Percentiles rank a stretch among this genome's conserved stretches.
Conservation (phyloP, 2,888 invertebrate species). For the Pterostichus niger region DNA sequence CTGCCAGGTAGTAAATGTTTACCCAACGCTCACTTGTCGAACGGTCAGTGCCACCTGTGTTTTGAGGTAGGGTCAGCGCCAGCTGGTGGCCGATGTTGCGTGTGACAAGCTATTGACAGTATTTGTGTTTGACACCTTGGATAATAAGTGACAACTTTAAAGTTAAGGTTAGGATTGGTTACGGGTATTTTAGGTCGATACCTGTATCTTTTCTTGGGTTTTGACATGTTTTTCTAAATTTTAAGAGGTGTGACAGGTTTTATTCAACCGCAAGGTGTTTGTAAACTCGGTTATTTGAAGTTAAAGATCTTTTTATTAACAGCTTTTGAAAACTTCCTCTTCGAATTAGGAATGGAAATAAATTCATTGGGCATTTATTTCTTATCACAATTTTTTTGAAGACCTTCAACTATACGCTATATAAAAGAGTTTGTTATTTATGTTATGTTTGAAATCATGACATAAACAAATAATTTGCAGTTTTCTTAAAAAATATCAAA, state of each 20-base stretch:
- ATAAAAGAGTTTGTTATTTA: too few relatives aligned
- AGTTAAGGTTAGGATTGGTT: background rate
- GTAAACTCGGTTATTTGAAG: background rate
- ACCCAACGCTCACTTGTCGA: background rate
- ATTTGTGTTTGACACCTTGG: slow-evolving; percentile 4
- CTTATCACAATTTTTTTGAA: too few relatives aligned
- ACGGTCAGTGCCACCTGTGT: slow-evolving; percentile 6
- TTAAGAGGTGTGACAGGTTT: too few relatives aligned
- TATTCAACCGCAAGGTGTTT: slow-evolving; percentile 2
- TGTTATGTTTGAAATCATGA: too few relatives aligned
- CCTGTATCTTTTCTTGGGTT: background rate
- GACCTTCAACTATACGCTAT: too few relatives aligned
- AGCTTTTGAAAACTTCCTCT: background rate
- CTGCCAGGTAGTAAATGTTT: background rate
- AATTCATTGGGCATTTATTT: too few relatives aligned
- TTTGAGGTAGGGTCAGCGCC: too few relatives aligned
- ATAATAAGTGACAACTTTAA: slow-evolving; percentile 19
- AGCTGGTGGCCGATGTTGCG: background rate
- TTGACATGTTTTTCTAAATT: too few relatives aligned
- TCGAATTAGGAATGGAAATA: too few relatives aligned
- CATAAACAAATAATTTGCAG: too few relatives aligned
- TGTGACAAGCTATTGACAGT: slow-evolving; percentile 10
- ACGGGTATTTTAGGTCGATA: background rate
- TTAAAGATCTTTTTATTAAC: slow-evolving; percentile 7
- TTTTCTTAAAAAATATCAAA: too few relatives aligned